Percentiles rank a stretch among this genome's conserved stretches.
Conservation (phyloP, 2,113 vertebrate species). For the Diadophis punctatus region DNA sequence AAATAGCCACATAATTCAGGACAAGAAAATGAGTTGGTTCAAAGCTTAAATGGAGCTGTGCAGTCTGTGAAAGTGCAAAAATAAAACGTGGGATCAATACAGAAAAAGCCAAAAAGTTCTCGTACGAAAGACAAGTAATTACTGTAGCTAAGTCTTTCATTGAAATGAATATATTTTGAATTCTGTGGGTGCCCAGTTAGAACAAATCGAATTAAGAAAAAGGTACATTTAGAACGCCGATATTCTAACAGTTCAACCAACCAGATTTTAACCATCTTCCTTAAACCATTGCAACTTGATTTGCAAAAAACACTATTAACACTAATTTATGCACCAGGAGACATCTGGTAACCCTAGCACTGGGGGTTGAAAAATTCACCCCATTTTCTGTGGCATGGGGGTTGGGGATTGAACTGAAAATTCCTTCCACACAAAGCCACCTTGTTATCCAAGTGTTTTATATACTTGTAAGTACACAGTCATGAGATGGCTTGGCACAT, state of each 20-base stretch:
- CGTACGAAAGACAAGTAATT: background rate
- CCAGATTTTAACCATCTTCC: background rate
- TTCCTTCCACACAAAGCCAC: background rate
- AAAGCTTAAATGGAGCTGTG: background rate
- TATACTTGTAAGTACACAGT: background rate
- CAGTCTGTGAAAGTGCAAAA: background rate
- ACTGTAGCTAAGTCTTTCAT: background rate
- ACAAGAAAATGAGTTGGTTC: background rate
- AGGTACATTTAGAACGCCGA: background rate
- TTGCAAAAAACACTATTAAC: background rate
- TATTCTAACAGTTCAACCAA: background rate
- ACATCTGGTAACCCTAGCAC: background rate
- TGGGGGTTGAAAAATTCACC: background rate
- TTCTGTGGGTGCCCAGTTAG: background rate
- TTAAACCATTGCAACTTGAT: background rate
- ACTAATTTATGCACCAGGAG: background rate
- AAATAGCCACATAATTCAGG: background rate
- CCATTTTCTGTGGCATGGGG: background rate
- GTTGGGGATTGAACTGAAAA: background rate
- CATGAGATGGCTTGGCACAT: background rate
- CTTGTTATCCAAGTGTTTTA: background rate
- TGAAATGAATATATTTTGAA: slow-evolving; percentile 3
- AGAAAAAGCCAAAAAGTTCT: background rate
- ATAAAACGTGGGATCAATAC: background rate
- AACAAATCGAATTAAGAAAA: background rate